Base-by-base conservation (phyloP, 2,888 invertebrate genomes). In the Meliscaeva auricollis region DNA sequence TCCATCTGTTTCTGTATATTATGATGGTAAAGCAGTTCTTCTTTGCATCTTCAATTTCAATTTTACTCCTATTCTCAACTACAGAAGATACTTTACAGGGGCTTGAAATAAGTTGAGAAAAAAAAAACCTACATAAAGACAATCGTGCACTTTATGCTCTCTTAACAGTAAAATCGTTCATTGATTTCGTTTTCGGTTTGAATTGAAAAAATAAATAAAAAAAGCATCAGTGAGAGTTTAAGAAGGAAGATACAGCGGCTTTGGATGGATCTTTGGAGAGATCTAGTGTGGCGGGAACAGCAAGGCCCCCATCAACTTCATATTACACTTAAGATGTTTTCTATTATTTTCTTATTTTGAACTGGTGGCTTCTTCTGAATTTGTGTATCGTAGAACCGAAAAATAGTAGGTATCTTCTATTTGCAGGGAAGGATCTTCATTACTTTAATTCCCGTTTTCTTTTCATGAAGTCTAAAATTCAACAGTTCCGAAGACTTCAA, bases 121-220 rank as follows among this genome's bases (percentile, higher is more conserved):
- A 76, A 66, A 66, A 82, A 85, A 73, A 41, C 54, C n/a, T n/a
- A 30, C 30, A 30, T 30, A 26, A n/a, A 76, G 62, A 85, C 85
- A 85, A 81, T 85, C 85, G 85, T 85, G 85, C 85, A 85, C 80
- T 85, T 81, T 85, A 81, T 85, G 85, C 85, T 85, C 80, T 85
- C 76, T 85, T 85, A 85, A 85, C 85, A 85, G 85, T 85, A 85
- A 85, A 84, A 85, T 76, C 85, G 85, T 85, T 85, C 85, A 85
- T 85, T 85, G 80, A 81, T 85, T 85, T 85, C 69, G 76, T 77
- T 80, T 75, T 79, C 74, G 75, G 75, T 79, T 52, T 75, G 80
- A 80, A 80, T 80, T 80, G 35, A 76, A 73, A 69, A 60, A 79
- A 69, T 46, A 52, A 30, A 54, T 0, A 15, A 9, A 5, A 32